These are phyloP conservation scores for Darevskia mixta DNA, from an alignment of 2,797 vertebrate genomes.

Conservation along the genomic window DNA sequence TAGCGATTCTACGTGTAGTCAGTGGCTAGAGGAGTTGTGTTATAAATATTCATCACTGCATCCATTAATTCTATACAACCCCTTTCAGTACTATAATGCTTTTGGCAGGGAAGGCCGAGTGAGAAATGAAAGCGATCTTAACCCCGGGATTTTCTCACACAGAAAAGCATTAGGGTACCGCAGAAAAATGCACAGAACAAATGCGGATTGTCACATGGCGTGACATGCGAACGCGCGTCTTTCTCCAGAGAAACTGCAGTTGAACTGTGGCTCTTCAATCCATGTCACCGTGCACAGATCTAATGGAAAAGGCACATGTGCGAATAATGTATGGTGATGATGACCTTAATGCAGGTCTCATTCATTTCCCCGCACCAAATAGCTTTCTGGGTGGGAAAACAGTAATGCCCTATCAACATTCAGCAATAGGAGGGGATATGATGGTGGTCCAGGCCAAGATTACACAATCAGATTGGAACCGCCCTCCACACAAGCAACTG, in stretches of 20 bases:
- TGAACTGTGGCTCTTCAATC: too few relatives aligned
- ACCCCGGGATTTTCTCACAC: not conserved
- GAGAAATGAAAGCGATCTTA: conserved; percentile 2
- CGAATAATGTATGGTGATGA: too few relatives aligned
- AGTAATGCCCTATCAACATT: not conserved
- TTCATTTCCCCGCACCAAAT: not conserved
- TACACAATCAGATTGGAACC: not conserved
- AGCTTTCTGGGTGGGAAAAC: not conserved
- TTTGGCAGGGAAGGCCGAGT: conserved; percentile 10
- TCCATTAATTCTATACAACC: conserved; percentile 21
- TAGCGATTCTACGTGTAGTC: conserved; percentile 33
- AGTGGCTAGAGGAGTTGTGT: conserved; percentile 1
- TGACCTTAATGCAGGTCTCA: not conserved
- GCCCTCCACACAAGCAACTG: not conserved
- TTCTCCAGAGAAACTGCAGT: not conserved
- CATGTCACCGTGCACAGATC: not conserved
- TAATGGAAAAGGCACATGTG: not conserved
- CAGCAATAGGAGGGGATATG: not conserved
- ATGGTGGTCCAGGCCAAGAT: not conserved
- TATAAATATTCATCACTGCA: conserved; percentile 38
- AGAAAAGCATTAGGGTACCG: not conserved
- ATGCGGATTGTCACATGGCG: not conserved
- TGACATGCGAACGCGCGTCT: not conserved
- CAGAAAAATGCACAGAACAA: not conserved
- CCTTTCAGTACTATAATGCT: not conserved